Conservation (phyloP, 2,888 invertebrate genomes). For the Drosophila nr. fundita region DNA sequence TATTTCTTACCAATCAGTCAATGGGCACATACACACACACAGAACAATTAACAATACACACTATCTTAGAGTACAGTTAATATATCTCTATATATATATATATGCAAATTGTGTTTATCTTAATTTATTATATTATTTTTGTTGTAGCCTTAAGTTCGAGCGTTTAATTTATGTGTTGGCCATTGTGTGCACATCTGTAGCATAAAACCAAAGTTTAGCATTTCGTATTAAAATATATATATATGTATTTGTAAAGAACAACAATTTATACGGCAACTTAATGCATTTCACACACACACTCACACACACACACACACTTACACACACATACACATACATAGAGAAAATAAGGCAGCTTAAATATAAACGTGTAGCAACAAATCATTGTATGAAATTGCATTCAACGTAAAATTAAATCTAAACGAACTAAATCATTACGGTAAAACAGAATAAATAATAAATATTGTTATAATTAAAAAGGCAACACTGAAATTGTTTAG, state of each 20-base stretch:
- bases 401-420: conserved; percentile 65
- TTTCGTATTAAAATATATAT: conserved; percentile 70
- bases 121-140: conserved; percentile 62
- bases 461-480: conserved; percentile 73
- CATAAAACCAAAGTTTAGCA: conserved; percentile 81
- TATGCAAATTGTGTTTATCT: conserved; percentile 33
- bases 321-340: conserved; percentile 38
- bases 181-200: conserved; percentile 78
- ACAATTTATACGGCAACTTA: conserved; percentile 65
- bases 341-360: conserved; percentile 56
- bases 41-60: conserved; percentile 18
- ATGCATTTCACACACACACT: conserved; percentile 61
- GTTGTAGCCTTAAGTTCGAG: conserved; percentile 67
- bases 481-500: conserved; percentile 80
- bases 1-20: conserved; percentile 40
- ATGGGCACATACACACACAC: conserved; percentile 27
- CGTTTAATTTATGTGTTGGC: conserved; percentile 70
- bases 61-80: conserved; percentile 35
- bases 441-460: conserved; percentile 50
- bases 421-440: conserved; percentile 54
- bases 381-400: conserved; percentile 77
- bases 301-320: conserved; percentile 32
- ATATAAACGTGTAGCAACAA: conserved; percentile 39
- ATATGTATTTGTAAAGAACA: conserved; percentile 74
- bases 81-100: conserved; percentile 1